A percentile compares a stretch with the other conserved stretches of the same genome.
Conservation (phyloP, 2,113 vertebrate genomes). For the Pseudolaguvia tuberculata region DNA sequence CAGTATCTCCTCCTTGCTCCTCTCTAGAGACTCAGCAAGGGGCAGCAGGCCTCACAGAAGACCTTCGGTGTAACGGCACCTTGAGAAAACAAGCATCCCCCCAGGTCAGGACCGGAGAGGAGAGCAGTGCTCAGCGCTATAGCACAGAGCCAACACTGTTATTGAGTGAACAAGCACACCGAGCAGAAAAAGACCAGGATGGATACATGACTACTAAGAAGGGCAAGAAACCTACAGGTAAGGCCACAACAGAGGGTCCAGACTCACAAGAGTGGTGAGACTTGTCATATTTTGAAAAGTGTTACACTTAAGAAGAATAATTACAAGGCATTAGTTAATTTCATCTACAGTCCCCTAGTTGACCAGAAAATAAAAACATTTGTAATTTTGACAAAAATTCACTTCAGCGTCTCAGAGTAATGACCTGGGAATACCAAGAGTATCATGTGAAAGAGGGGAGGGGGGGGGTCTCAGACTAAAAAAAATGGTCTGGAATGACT, state of each 20-base stretch:
- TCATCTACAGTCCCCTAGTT: no score
- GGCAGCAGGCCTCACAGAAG: slow-evolving; percentile 68
- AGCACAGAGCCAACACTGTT: slow-evolving; percentile 90
- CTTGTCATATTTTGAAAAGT: no score
- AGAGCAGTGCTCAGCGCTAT: slow-evolving; percentile 87
- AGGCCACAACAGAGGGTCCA: background rate
- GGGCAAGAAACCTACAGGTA: slow-evolving; percentile 88
- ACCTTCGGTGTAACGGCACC: slow-evolving; percentile 86
- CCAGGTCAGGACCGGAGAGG: slow-evolving; percentile 73
- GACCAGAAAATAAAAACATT: no score
- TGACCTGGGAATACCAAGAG: no score
- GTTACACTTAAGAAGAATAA: no score
- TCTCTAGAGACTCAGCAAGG: slow-evolving; percentile 71
- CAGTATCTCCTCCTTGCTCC: slow-evolving; percentile 60
- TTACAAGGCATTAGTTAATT: no score
- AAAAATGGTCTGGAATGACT: no score
- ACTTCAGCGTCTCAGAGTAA: no score
- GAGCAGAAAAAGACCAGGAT: slow-evolving; percentile 81
- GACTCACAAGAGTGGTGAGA: no score
- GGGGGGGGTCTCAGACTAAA: no score
- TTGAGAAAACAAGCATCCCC: slow-evolving; percentile 79
- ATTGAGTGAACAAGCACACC: slow-evolving; percentile 73
- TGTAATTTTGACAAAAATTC: no score
- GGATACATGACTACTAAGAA: slow-evolving; percentile 83
- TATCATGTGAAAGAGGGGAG: no score